Evolutionary conservation across 23 tunicate species (phyloP).

Genomic region (Clavelina lepadiformis): DNA sequence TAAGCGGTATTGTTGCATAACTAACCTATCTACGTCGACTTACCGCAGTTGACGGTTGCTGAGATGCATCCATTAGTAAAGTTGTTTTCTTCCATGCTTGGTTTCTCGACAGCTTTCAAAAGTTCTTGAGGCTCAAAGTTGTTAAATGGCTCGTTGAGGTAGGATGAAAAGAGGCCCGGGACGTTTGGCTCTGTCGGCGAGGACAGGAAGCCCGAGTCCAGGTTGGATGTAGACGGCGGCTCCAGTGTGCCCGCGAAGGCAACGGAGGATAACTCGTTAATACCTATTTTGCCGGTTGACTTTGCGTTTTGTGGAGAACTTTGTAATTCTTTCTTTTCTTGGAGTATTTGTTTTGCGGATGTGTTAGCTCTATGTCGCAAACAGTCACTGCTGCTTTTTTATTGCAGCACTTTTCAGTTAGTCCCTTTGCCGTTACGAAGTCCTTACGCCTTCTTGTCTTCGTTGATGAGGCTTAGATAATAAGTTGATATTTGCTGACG

Average conservation of each 20-base stretch:
- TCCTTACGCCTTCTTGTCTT: too few species aligned
- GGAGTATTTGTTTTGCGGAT: too few species aligned
- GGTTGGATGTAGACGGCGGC: conserved; percentile 5
- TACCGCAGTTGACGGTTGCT: conserved; percentile 23
- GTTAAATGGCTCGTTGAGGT: conserved; percentile 18
- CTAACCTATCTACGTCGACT: conserved; percentile 1
- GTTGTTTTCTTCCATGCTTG: conserved; percentile 3
- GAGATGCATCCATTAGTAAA: conserved; percentile 22
- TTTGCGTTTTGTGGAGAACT: background rate
- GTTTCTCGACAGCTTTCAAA: conserved; percentile 7
- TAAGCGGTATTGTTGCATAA: too few species aligned
- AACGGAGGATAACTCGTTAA: conserved; percentile 23
- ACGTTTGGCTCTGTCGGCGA: conserved; percentile 18
- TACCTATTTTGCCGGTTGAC: conserved; percentile 26
- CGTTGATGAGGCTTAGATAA: too few species aligned
- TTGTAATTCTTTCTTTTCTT: background rate
- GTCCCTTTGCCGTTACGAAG: too few species aligned
- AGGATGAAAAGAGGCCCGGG: conserved; percentile 9
- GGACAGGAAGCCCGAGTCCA: conserved; percentile 24
- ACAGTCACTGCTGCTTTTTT: too few species aligned
- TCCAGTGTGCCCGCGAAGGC: conserved; percentile 20
- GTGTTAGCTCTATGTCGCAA: too few species aligned
- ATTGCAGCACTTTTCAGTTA: too few species aligned
- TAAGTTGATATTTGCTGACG: too few species aligned
- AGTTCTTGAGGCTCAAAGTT: background rate